phyloP scores from a whole-genome alignment of 2,113 vertebrate genomes.

The Plotosus lineatus region DNA sequence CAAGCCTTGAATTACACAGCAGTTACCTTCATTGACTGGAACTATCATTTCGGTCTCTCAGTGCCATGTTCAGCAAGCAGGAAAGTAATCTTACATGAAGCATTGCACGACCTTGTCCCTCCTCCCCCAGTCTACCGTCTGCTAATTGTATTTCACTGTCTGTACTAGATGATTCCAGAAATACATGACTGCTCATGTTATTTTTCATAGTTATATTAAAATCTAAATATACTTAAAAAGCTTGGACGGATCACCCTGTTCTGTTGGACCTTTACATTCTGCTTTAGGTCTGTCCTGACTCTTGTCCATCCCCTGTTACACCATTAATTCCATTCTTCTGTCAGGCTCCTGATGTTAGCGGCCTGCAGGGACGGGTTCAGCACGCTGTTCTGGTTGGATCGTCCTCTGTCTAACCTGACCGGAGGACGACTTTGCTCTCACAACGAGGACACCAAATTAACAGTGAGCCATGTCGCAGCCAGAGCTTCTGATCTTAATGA shows the following conservation, averaged over 20 bases:
- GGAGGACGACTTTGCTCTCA: constrained; percentile 64
- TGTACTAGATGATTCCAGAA: constrained; percentile 20
- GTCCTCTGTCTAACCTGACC: constrained; percentile 65
- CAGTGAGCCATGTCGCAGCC: constrained; percentile 59
- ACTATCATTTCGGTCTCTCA: constrained; percentile 28
- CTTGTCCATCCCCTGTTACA: constrained; percentile 29
- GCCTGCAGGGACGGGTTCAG: constrained; percentile 57
- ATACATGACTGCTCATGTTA: constrained; percentile 8
- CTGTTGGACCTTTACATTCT: constrained; percentile 32
- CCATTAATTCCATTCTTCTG: constrained; percentile 53
- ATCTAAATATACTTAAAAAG: constrained; percentile 4
- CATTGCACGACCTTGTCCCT: constrained; percentile 35
- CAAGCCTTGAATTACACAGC: constrained; percentile 42
- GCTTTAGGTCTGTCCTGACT: constrained; percentile 38
- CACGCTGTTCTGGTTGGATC: constrained; percentile 55
- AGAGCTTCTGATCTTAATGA: constrained; percentile 63
- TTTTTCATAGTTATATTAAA: constrained; percentile 3
- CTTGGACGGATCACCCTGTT: not conserved
- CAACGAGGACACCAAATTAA: constrained; percentile 66
- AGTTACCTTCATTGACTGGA: constrained; percentile 44
- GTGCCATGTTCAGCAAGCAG: constrained; percentile 45
- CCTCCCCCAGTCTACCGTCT: constrained; percentile 4
- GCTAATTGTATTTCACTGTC: constrained; percentile 39
- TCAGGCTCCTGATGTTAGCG: constrained; percentile 52
- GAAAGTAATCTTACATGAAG: constrained; percentile 40